Evolutionary conservation across 23 tunicate species (phyloP).

Genomic region (Botrylloides violaceus): DNA sequence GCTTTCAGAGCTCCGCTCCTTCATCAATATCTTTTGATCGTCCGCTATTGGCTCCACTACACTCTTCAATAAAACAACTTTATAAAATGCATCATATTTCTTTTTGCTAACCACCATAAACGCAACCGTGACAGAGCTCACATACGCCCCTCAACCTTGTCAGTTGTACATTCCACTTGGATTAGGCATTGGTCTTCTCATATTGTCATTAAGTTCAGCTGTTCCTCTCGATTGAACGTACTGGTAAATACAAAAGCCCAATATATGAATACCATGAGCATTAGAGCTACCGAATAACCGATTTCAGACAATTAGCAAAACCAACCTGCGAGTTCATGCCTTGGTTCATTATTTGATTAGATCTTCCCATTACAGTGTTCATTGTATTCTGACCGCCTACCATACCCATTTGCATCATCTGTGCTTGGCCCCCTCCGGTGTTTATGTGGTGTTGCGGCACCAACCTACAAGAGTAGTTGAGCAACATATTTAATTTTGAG

Average conservation of each 20-base stretch:
- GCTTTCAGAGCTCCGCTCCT: too few species aligned
- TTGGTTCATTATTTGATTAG: slow-evolving; percentile 8
- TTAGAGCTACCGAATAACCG: too few species aligned
- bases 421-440: slow-evolving; percentile 4
- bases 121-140: too few species aligned
- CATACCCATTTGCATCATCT: slow-evolving; percentile 17
- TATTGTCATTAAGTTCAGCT: background rate
- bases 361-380: slow-evolving; percentile 10
- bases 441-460: slow-evolving; percentile 17
- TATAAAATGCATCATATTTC: too few species aligned
- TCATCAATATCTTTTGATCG: too few species aligned
- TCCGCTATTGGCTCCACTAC: too few species aligned
- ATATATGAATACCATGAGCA: too few species aligned
- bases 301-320: too few species aligned
- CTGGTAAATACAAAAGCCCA: background rate
- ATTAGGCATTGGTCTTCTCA: background rate
- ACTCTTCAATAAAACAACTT: too few species aligned
- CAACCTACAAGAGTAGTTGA: too few species aligned
- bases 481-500: background rate
- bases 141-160: too few species aligned
- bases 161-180: background rate
- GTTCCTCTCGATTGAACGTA: background rate
- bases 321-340: slow-evolving; percentile 12
- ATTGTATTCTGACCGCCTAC: slow-evolving; percentile 8
- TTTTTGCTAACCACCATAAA: too few species aligned